phyloP scores from a whole-genome alignment of 2,888 invertebrate genomes.

The Morpho helenor region DNA sequence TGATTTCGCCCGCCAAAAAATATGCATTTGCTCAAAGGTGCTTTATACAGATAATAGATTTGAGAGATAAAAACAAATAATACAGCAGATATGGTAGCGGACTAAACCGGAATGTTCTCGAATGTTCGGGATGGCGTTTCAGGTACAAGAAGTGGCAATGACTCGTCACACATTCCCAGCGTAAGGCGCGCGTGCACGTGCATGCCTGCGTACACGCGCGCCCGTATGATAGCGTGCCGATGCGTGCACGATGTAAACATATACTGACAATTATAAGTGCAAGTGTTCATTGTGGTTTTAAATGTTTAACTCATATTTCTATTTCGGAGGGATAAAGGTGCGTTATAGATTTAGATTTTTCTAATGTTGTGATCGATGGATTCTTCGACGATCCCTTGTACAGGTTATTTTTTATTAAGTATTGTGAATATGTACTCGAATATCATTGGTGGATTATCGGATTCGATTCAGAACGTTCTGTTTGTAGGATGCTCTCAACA shows the following conservation, averaged over 20 bases:
- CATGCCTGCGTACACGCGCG: constrained; percentile 11
- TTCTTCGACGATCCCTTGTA: constrained; percentile 53
- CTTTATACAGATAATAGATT: no score
- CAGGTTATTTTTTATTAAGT: constrained; percentile 58
- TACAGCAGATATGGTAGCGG: no score
- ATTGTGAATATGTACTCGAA: constrained; percentile 74
- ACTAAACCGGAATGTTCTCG: neutral
- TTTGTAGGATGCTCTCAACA: no score
- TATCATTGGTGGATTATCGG: constrained; percentile 65
- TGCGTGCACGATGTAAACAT: constrained; percentile 23
- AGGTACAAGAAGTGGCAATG: constrained; percentile 22
- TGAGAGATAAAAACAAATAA: no score
- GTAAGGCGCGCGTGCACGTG: constrained; percentile 15
- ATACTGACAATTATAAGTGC: constrained; percentile 36
- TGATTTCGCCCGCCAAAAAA: no score
- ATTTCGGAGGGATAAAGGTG: constrained; percentile 51
- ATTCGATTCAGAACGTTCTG: constrained; percentile 45
- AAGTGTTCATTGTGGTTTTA: constrained; percentile 64
- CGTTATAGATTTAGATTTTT: constrained; percentile 52
- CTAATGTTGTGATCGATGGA: constrained; percentile 44
- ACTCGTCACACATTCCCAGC: constrained; percentile 38
- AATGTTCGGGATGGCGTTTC: neutral
- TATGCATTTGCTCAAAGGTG: no score
- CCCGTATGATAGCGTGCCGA: constrained; percentile 15
- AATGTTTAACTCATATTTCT: constrained; percentile 59